Percentiles rank a stretch among this genome's conserved stretches.
Conservation (phyloP, 2,113 vertebrate genomes). For the Silurus asotus region DNA sequence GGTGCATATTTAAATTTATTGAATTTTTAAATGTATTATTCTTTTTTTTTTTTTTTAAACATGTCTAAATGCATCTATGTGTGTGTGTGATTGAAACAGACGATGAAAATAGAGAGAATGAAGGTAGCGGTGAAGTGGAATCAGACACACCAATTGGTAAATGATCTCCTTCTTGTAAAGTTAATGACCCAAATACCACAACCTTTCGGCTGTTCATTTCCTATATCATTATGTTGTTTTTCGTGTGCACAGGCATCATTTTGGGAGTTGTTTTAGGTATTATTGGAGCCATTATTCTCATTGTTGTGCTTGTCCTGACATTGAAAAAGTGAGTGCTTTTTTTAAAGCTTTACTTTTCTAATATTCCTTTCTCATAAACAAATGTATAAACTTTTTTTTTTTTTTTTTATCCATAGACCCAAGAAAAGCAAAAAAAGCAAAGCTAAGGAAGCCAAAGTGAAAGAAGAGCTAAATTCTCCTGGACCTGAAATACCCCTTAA, state of each 20-base stretch:
- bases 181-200: not conserved
- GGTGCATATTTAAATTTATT: conserved; percentile 52
- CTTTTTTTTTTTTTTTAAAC: not conserved
- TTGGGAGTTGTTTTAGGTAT: conserved; percentile 64
- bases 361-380: not conserved
- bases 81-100: conserved; percentile 50
- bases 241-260: conserved; percentile 64
- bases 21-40: not conserved
- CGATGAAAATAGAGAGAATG: not conserved
- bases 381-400: not conserved
- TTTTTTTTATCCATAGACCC: conserved; percentile 55
- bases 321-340: conserved; percentile 63
- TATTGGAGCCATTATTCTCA: conserved; percentile 54
- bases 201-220: not conserved
- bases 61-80: conserved; percentile 10
- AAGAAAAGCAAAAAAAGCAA: conserved; percentile 49
- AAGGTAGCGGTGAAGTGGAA: conserved; percentile 54
- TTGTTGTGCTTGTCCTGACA: conserved; percentile 56
- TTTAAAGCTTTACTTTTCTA: not conserved
- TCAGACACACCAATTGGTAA: conserved; percentile 70
- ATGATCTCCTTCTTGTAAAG: not conserved
- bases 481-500: conserved; percentile 51
- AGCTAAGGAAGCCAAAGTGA: conserved; percentile 34
- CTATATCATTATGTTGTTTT: not conserved
- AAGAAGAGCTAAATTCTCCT: conserved; percentile 14